A percentile compares a stretch with the other conserved stretches of the same genome.
These are phyloP conservation scores for Ceratina calcarata DNA, from an alignment of 1,140 invertebrate species.

Conservation along the genomic window DNA sequence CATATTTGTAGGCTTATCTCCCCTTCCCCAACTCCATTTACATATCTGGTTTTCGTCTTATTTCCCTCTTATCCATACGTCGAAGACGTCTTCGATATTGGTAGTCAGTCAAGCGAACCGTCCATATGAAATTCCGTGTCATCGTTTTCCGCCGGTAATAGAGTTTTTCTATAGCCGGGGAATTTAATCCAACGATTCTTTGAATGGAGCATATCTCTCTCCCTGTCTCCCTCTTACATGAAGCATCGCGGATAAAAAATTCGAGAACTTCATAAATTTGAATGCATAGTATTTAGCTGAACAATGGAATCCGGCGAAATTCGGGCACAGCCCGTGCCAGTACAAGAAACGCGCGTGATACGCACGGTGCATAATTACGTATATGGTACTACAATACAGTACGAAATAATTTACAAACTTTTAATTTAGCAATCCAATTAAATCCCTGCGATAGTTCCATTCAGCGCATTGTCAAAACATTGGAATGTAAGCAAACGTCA, in stretches of 20 bases:
- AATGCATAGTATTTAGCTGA: constrained; percentile 38
- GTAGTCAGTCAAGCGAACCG: constrained; percentile 45
- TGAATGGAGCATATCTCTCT: constrained; percentile 44
- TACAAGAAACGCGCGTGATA: not conserved
- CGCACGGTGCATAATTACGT: constrained; percentile 17
- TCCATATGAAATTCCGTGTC: constrained; percentile 47
- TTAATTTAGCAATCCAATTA: too few relatives aligned
- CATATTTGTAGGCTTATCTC: constrained; percentile 37
- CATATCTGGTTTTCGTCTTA: constrained; percentile 32
- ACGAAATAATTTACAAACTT: too few relatives aligned
- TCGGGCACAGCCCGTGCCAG: too few relatives aligned
- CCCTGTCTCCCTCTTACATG: not conserved
- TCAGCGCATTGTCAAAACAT: too few relatives aligned
- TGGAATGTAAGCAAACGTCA: too few relatives aligned
- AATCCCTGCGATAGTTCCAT: too few relatives aligned
- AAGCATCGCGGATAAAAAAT: constrained; percentile 53
- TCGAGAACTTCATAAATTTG: constrained; percentile 53
- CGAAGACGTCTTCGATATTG: constrained; percentile 38
- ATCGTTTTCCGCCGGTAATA: constrained; percentile 45
- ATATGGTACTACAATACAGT: too few relatives aligned
- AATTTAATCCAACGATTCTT: constrained; percentile 57
- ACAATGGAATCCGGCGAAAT: constrained; percentile 31
- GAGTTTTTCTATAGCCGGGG: constrained; percentile 47
- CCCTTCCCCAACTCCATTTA: not conserved
- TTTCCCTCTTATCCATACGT: constrained; percentile 28